Base-by-base conservation (phyloP, 1,140 invertebrate genomes). In the Sycophila sp. region DNA sequence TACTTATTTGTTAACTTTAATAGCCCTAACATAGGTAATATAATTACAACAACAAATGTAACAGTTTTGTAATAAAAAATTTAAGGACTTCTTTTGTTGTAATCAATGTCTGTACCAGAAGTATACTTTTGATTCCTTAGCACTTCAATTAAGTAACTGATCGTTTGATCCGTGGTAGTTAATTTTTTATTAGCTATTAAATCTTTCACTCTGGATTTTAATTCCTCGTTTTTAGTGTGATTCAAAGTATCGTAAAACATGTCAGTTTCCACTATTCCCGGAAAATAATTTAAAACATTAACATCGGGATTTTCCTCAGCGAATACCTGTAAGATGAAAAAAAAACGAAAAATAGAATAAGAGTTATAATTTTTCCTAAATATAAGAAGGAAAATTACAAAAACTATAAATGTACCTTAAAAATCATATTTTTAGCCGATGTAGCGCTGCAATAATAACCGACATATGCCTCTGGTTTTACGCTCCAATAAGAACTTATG, bases 341-440 rank as follows among this genome's bases (percentile, higher is more conserved):
- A 60, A 1, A 26, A 40, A 62, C 32, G 32, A 6, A n/a, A 17
- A 42, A n/a, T 28, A 2, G 15, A 45, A 30, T 10, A 42, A n/a
- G n/a, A n/a, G n/a, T 51, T 51, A 24, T 51, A 24, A n/a, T 51
- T 22, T 51, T 22, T 13, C 13, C 32, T 17, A n/a, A 66, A 59
- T 4, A 71, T 55, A 42, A 60, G 17, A 69, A 45, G 28, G 40
- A 47, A 28, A 28, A 10, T 53, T 53, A 28, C 26, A 1, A 36
- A 19, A 19, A 19, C 4, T 17, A n/a, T 38, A 24, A 65, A 68
- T 8, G 19, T 36, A 93, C 91, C 78, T 90, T 91, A 78, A 98
- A 97, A 79, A 93, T 96, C 90, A 97, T 94, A 78, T 98, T 94
- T 58, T 96, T 86, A n/a, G 94, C 92, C 13, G 97, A 94, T 88